phyloP scores from a whole-genome alignment of 2,113 vertebrate genomes.

The Mormyrus iriodes region DNA sequence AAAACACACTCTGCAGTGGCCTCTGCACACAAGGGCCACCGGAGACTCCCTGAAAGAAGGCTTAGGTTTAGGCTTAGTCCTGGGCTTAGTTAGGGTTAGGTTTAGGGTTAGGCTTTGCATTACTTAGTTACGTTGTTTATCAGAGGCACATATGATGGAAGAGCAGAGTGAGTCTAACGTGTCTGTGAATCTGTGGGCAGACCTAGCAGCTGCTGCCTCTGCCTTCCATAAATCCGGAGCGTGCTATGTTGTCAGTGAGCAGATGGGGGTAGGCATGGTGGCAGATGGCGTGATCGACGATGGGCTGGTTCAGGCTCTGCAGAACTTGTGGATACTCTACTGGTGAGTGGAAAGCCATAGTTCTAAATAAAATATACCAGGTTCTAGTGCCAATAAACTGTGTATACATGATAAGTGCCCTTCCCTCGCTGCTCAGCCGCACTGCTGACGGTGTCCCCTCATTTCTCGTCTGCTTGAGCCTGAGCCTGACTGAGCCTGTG shows the following conservation, averaged over 20 bases:
- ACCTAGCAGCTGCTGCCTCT: slow-evolving; percentile 50
- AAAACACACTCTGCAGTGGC: slow-evolving; percentile 47
- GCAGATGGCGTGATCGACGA: slow-evolving; percentile 43
- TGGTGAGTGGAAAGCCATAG: slow-evolving; percentile 10
- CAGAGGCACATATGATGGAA: neutral
- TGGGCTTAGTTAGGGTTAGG: neutral
- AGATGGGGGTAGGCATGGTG: slow-evolving; percentile 33
- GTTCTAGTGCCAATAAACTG: neutral
- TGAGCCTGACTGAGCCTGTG: too few species aligned
- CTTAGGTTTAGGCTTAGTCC: neutral
- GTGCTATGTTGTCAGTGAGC: slow-evolving; percentile 43
- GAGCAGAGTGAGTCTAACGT: neutral
- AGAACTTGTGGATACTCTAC: slow-evolving; percentile 20
- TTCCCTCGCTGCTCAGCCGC: neutral
- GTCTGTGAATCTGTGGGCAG: slow-evolving; percentile 19
- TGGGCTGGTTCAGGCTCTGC: slow-evolving; percentile 45
- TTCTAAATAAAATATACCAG: neutral
- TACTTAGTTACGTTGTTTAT: neutral
- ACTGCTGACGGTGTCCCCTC: slow-evolving; percentile 36
- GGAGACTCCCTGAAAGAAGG: slow-evolving; percentile 22
- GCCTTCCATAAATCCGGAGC: slow-evolving; percentile 39
- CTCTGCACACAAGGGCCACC: slow-evolving; percentile 42
- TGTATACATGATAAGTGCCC: neutral
- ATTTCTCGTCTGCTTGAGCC: slow-evolving; percentile 44
- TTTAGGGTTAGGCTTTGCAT: neutral